Evolutionary conservation across 2,797 vertebrate genomes (phyloP), one percentile per base, ranked within the genome.

Genomic region (Tamandua tetradactyla): DNA sequence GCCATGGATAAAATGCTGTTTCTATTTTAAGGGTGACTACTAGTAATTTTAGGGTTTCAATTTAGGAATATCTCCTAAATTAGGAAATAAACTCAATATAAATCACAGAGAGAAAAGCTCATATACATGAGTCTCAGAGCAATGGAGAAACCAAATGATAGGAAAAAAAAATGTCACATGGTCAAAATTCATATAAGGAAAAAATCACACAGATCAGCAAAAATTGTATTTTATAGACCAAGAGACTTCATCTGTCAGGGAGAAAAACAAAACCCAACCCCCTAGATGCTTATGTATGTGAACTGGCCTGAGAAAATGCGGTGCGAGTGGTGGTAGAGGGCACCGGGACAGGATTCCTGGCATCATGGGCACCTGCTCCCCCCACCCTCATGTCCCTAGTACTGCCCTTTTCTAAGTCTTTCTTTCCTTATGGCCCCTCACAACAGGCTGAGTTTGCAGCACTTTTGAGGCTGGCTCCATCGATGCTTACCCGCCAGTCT

Each of bases 401-500:
- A 3, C n/a, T 23, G 30, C 35, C 66, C 75, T 69, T 62, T 72
- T 12, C 35, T 3, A 17, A 35, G 25, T 22, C 64, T 30, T 4
- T 27, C 12, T 64, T 47, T 35, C 37, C 71, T 52, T 3, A 9
- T 0, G 5, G 57, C 12, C 78, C 69, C n/a, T n/a, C 68, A 52
- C 0, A 7, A 17, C 0, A 2, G 44, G 59, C 61, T 17, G 35
- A 15, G 40, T 23, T 5, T 0, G 2, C 44, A 14, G 47, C n/a
- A 1, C 15, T 40, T 22, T 64, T 18, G 47, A 47, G 52, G 20
- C 52, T 18, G 52, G 15, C 17, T 71, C 64, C 49, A 66, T 12
- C 40, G 7, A 3, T 11, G 83, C 78, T 71, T 32, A 18, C 57
- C 17, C 5, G 0, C 25, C 12, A 2, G 5, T 3, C 25, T 25